Percentiles rank a stretch among this genome's conserved stretches.
Conservation (phyloP, 23 tunicate species). For the Trididemnum clinides region DNA sequence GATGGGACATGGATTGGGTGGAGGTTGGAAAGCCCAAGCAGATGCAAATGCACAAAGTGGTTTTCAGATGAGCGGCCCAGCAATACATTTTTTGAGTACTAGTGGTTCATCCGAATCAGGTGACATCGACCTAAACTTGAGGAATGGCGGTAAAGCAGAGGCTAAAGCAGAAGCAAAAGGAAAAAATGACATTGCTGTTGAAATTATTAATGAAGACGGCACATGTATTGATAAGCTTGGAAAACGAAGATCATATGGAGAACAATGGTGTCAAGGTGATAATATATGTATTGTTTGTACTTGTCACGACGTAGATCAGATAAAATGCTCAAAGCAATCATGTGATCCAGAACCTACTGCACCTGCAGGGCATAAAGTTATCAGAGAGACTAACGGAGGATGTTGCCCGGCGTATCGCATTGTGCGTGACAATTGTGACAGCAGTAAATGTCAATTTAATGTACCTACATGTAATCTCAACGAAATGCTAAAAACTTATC, state of each 20-base stretch:
- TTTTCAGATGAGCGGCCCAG: background rate
- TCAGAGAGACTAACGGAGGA: constrained; percentile 36
- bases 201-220: constrained; percentile 59
- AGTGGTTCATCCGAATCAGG: background rate
- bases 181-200: background rate
- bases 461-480: constrained; percentile 56
- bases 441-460: constrained; percentile 38
- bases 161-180: background rate
- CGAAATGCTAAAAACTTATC: constrained; percentile 56
- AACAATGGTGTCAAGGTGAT: constrained; percentile 47
- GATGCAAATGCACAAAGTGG: constrained; percentile 7
- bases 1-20: background rate
- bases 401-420: constrained; percentile 66
- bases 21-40: background rate
- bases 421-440: constrained; percentile 52
- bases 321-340: background rate
- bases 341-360: constrained; percentile 55
- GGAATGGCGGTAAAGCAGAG: background rate
- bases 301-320: constrained; percentile 47
- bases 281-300: constrained; percentile 58
- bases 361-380: constrained; percentile 30
- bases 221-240: constrained; percentile 61
- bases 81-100: background rate
- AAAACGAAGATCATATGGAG: constrained; percentile 56
- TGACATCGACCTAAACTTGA: background rate